These are phyloP conservation scores for cattle (Bos taurus) DNA, from an alignment of 2,113 vertebrate genomes.

Conservation along the genomic window DNA sequence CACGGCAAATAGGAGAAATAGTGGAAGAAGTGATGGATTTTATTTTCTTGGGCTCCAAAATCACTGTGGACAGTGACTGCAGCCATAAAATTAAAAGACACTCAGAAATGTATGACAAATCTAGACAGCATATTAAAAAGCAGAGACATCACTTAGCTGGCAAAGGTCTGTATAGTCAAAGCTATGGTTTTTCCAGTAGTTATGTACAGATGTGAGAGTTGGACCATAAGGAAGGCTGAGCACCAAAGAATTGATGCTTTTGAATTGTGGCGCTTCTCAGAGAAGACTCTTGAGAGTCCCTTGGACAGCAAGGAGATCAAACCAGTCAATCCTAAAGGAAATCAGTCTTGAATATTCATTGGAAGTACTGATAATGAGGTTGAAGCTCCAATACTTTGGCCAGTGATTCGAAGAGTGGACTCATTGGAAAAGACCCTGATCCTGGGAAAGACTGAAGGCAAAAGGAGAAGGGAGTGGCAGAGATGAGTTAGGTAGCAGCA, in stretches of 20 bases:
- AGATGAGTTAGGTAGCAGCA: neutral
- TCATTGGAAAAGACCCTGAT: neutral
- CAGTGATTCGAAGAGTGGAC: neutral
- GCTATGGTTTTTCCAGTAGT: neutral
- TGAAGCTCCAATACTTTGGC: neutral
- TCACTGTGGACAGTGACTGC: neutral
- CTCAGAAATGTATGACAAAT: neutral
- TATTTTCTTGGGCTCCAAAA: neutral
- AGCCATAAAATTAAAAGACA: neutral
- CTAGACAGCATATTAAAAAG: neutral
- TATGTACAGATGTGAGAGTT: neutral
- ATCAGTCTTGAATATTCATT: neutral
- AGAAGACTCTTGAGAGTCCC: neutral
- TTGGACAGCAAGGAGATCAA: neutral
- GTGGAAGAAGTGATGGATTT: neutral
- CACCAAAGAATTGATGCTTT: neutral
- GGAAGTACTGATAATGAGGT: neutral
- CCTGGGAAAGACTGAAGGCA: neutral
- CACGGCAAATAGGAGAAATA: neutral
- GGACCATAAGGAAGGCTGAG: neutral
- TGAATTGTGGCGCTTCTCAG: neutral
- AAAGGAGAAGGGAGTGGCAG: neutral
- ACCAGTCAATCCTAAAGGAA: neutral
- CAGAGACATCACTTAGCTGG: neutral
- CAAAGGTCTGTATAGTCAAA: neutral